A percentile compares a stretch with the other conserved stretches of the same genome.
These are phyloP conservation scores for Spodoptera frugiperda DNA, from an alignment of 1,140 invertebrate genomes.

Conservation along the genomic window DNA sequence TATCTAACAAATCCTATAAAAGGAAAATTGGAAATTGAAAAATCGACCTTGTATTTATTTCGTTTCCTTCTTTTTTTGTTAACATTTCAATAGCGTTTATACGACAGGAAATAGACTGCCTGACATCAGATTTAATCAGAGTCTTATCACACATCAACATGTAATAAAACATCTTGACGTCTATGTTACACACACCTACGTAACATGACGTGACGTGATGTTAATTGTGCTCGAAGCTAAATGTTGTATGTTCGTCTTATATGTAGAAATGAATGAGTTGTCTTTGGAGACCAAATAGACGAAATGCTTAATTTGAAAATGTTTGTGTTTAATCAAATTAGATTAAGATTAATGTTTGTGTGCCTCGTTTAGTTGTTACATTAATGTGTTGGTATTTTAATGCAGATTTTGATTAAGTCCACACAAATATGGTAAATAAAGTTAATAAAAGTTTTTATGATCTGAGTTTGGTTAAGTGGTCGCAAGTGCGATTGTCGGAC, in stretches of 20 bases:
- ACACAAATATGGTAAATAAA: no score
- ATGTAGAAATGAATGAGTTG: background rate
- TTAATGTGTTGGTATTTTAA: no score
- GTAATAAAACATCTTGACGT: conserved; percentile 6
- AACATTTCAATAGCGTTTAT: conserved; percentile 10
- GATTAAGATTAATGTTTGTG: no score
- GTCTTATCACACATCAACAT: background rate
- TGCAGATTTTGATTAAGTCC: no score
- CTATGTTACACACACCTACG: background rate
- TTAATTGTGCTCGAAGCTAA: background rate
- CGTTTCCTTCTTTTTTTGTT: conserved; percentile 17
- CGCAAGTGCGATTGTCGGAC: no score
- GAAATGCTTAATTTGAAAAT: no score
- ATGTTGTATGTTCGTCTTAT: background rate
- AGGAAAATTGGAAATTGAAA: conserved; percentile 5
- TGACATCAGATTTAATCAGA: conserved; percentile 4
- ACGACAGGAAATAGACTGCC: background rate
- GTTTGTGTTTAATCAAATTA: no score
- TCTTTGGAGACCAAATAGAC: background rate
- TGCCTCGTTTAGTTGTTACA: no score
- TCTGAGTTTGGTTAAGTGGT: no score
- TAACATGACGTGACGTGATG: background rate
- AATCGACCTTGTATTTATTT: conserved; percentile 10
- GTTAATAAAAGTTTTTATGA: no score
- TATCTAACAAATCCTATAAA: background rate